These are phyloP conservation scores for Bombus confusus DNA, from an alignment of 1,140 invertebrate species.

Conservation along the genomic window DNA sequence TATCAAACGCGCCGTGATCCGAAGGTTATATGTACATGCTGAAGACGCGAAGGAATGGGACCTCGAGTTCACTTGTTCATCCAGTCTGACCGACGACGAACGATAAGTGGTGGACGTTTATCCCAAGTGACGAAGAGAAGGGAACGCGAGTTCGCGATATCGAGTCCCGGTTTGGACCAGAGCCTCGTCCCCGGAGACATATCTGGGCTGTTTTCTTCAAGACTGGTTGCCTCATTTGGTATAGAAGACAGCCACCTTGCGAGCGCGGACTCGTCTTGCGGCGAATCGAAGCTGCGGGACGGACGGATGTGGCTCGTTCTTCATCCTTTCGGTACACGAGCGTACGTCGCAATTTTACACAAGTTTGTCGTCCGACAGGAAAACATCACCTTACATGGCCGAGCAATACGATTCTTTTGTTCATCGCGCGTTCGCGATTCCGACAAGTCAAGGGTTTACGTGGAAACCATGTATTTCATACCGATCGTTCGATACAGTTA, in stretches of 20 bases:
- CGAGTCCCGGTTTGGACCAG: constrained; percentile 71
- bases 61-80: constrained; percentile 77
- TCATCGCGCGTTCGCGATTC: constrained; percentile 16
- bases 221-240: constrained; percentile 76
- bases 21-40: constrained; percentile 9
- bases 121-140: constrained; percentile 59
- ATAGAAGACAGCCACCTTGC: constrained; percentile 61
- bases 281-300: constrained; percentile 58
- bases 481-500: constrained; percentile 23
- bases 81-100: constrained; percentile 64
- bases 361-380: constrained; percentile 35
- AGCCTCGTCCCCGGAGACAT: constrained; percentile 75
- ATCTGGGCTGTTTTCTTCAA: constrained; percentile 76
- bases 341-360: constrained; percentile 54
- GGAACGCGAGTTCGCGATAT: constrained; percentile 58
- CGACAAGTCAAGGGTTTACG: background rate
- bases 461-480: constrained; percentile 17
- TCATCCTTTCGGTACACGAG: constrained; percentile 52
- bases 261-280: constrained; percentile 40
- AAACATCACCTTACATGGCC: constrained; percentile 58
- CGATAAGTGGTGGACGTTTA: constrained; percentile 76
- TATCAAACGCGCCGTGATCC: background rate
- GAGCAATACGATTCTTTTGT: constrained; percentile 48
- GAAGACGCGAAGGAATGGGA: constrained; percentile 60
- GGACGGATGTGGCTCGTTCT: constrained; percentile 72